These are phyloP conservation scores for Chelon auratus DNA, from an alignment of 2,797 vertebrate species.

Conservation along the genomic window DNA sequence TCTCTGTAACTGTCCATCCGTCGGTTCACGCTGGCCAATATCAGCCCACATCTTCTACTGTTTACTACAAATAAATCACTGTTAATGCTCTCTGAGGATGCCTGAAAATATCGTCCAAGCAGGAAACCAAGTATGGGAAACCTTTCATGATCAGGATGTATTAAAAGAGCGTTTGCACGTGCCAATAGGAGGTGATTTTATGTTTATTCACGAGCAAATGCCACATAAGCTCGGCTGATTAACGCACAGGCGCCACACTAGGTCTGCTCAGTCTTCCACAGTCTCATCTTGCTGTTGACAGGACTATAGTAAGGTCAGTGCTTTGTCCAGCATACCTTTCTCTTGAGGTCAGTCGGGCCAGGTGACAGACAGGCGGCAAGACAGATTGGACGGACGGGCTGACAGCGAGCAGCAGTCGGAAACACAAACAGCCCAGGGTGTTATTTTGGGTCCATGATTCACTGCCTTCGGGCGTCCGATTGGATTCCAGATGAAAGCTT, in stretches of 20 bases:
- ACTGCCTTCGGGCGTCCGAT: conserved; percentile 63
- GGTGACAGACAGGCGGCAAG: conserved; percentile 59
- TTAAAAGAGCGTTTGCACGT: not conserved
- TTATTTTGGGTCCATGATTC: conserved; percentile 82
- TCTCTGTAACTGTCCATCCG: conserved; percentile 1
- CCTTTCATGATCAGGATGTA: not conserved
- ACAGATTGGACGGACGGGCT: conserved; percentile 46
- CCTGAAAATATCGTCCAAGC: not conserved
- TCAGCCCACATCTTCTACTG: conserved; percentile 4
- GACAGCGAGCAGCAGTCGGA: conserved; percentile 66
- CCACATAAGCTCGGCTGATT: not conserved
- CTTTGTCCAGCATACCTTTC: conserved; percentile 58
- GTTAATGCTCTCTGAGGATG: conserved; percentile 1
- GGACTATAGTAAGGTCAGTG: conserved; percentile 48
- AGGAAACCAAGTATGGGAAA: conserved; percentile 9
- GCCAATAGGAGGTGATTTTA: not conserved
- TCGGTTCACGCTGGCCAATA: conserved; percentile 2
- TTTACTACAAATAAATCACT: conserved; percentile 30
- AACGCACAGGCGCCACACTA: not conserved
- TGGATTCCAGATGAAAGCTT: conserved; percentile 77
- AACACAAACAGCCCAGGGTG: conserved; percentile 70
- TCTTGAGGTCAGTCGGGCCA: conserved; percentile 64
- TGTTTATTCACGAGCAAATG: conserved; percentile 10
- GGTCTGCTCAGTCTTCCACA: not conserved
- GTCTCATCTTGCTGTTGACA: conserved; percentile 49